Evolutionary conservation across 2,797 vertebrate species (phyloP), one percentile per base, ranked within the genome.

Genomic region (Chaetodon trifasciatus): DNA sequence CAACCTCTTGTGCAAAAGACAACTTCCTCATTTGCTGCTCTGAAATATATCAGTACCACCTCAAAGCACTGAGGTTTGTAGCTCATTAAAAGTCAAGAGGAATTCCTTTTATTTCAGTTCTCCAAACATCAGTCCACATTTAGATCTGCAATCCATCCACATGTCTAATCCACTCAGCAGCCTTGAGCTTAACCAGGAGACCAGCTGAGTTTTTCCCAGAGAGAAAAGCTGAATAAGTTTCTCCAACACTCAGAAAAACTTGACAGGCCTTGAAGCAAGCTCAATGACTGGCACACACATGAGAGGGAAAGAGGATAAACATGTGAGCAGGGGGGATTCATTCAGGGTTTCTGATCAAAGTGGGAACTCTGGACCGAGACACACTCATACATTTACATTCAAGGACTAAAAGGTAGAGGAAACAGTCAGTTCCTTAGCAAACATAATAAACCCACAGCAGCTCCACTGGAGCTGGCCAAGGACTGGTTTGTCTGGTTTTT

Each of bases 261-360:
- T 60, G 47, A 81, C 52, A 47, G 62, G 74, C 69, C 78, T 87
- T 70, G 56, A 76, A 74, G 75, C 21, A 8, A 81, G 69, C 74
- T 81, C 75, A 76, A 53, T 63, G 21, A 23, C 47, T n/a, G 24
- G 19, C 65, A 9, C 70, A 39, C 46, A 58, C n/a, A 46, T 19
- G 46, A 6, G 10, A 65, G 24, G 49, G 61, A 47, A 19, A 55
- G 40, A 76, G 52, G 66, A 82, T 86, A 72, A 79, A 77, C 24
- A 50, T 57, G 56, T 58, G 67, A 69, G 76, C 23, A 66, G 35
- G 19, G 40, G 32, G 35, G 76, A 76, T 83, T 66, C 32, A 63
- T 79, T 67, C 52, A 50, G 57, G 81, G 60, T 15, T 74, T 79
- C 21, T 44, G 71, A 87, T 85, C 67, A 76, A 81, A 81, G 61